These are phyloP conservation scores for Gymnoscelis rufifasciata DNA, from an alignment of 2,888 invertebrate genomes.

Conservation along the genomic window DNA sequence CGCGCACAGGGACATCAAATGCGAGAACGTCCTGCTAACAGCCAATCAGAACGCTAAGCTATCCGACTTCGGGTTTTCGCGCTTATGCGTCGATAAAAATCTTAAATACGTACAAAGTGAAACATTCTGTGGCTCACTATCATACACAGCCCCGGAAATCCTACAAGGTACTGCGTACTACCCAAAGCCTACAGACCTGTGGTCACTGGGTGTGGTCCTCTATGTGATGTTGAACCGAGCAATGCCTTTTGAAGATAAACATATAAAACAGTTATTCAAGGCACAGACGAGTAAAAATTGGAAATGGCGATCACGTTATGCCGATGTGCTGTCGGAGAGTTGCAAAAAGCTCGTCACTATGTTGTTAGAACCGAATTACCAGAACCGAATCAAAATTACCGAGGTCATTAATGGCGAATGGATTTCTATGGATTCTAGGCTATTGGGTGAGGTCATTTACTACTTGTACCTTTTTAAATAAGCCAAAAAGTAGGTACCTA, in stretches of 20 bases:
- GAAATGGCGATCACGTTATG: conserved; percentile 84
- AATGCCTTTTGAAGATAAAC: conserved; percentile 90
- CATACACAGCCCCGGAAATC: conserved; percentile 93
- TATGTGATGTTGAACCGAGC: conserved; percentile 90
- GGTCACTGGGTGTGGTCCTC: conserved; percentile 88
- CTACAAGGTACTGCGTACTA: conserved; percentile 85
- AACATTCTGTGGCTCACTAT: conserved; percentile 91
- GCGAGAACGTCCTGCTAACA: conserved; percentile 88
- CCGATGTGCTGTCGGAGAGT: conserved; percentile 75
- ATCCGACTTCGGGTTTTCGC: conserved; percentile 90
- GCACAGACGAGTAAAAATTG: conserved; percentile 73
- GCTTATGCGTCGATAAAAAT: conserved; percentile 61
- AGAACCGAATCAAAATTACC: conserved; percentile 79
- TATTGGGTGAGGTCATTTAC: conserved; percentile 53
- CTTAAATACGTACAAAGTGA: conserved; percentile 80
- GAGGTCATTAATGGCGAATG: conserved; percentile 79
- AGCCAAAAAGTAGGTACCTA: too few relatives aligned
- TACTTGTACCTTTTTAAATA: too few relatives aligned
- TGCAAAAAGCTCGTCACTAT: conserved; percentile 80
- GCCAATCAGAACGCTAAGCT: conserved; percentile 86
- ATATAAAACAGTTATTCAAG: conserved; percentile 84
- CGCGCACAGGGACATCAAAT: conserved; percentile 89
- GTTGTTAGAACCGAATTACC: conserved; percentile 84
- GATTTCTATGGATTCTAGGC: conserved; percentile 83
- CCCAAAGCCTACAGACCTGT: conserved; percentile 86